Evolutionary conservation across 2,888 invertebrate species (phyloP), one percentile per base, ranked within the genome.

Genomic region (Leistus spinibarbis): DNA sequence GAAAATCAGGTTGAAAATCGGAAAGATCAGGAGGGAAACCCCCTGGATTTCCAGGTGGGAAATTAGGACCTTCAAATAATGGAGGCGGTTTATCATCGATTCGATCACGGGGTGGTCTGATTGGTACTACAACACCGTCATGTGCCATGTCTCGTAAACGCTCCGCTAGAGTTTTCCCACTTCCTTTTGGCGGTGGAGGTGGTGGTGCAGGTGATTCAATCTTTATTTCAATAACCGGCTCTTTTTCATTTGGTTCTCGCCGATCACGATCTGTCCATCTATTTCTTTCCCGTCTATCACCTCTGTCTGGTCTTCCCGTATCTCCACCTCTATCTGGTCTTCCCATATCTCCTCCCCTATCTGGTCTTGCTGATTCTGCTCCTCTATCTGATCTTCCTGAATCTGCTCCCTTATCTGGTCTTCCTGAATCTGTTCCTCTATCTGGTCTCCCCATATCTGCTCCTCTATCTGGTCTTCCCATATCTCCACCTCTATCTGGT

Each of bases 81-180:
- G 80, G 79, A n/a, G 76, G 78, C 13, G 76, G 79, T 56, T 79
- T 76, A 1, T 79, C 79, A 22, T 77, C 69, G 40, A 10, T 62
- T n/a, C 75, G 23, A 16, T 75, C 75, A 24, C 75, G 68, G n/a
- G 56, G 24, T 64, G 54, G 63, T 69, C 78, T 78, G 69, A 77
- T 76, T 56, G 76, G 77, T 53, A 69, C 63, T 65, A 73, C 27
- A 63, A 69, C 56, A 75, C 78, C 73, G 69, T 77, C 77, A 57
- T 79, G 63, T 1, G 84, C 84, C 82, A 84, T 83, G 68, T 83
- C 83, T 76, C 82, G 80, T 17, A 84, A 78, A 5, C 83, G 77
- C 69, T 83, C 84, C 66, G 82, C 83, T 13, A 83, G 77, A 10
- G 80, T 79, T 76, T 83, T 83, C 74, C 83, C 83, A 22, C 82